These are phyloP conservation scores for Leptinotarsa texana DNA, from an alignment of 1,140 invertebrate genomes.

Conservation along the genomic window DNA sequence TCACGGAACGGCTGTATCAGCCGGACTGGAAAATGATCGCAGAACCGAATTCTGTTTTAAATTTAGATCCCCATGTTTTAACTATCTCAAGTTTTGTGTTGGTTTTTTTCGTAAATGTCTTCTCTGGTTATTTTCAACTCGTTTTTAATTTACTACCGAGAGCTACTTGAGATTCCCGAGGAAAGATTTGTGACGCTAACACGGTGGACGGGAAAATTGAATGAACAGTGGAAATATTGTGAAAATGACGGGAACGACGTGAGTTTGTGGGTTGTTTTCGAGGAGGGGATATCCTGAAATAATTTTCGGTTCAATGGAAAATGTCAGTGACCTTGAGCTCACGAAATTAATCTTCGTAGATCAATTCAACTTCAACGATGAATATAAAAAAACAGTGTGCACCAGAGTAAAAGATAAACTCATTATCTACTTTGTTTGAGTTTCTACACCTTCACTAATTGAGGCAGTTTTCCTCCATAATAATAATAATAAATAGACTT, in stretches of 20 bases:
- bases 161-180: not conserved
- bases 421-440: too few relatives aligned
- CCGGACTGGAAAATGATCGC: constrained; percentile 11
- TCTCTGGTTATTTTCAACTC: constrained; percentile 17
- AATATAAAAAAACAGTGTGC: too few relatives aligned
- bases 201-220: not conserved
- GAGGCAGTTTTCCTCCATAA: too few relatives aligned
- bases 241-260: not conserved
- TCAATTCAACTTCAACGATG: too few relatives aligned
- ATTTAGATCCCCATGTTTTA: constrained; percentile 6
- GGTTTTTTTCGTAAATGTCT: constrained; percentile 2
- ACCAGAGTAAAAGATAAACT: too few relatives aligned
- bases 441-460: too few relatives aligned
- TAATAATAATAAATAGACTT: too few relatives aligned
- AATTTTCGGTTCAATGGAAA: not conserved
- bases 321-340: not conserved
- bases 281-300: not conserved
- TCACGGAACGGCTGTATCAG: not conserved
- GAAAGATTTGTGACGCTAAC: not conserved
- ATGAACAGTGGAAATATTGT: not conserved
- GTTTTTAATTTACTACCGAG: not conserved
- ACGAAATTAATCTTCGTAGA: not conserved
- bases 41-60: constrained; percentile 9
- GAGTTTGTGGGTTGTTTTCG: not conserved
- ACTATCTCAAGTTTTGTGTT: constrained; percentile 13